These are phyloP conservation scores for Anoplopoma fimbria DNA, from an alignment of 2,113 vertebrate genomes.

Conservation along the genomic window DNA sequence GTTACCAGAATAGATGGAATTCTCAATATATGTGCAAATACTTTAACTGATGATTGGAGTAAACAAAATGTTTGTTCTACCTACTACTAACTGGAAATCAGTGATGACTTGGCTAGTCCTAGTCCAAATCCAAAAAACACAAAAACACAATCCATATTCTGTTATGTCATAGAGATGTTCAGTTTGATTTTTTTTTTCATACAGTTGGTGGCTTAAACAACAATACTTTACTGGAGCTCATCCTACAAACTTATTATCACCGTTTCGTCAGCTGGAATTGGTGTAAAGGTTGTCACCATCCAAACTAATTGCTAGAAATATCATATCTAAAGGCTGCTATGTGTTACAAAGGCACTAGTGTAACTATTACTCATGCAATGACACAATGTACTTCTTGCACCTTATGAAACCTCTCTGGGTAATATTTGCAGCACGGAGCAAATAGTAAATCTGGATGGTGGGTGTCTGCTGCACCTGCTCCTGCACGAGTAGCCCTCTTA, in stretches of 20 bases:
- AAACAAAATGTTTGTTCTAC: not conserved
- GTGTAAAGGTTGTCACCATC: constrained; percentile 8
- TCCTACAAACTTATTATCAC: not conserved
- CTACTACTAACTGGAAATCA: not conserved
- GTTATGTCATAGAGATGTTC: not conserved
- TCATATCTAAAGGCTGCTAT: constrained; percentile 7
- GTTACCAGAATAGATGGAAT: not conserved
- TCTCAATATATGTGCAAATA: not conserved
- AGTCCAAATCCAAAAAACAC: not conserved
- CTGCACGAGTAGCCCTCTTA: constrained; percentile 1
- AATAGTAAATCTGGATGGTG: constrained; percentile 41
- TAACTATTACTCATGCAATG: constrained; percentile 17
- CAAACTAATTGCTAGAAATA: constrained; percentile 12
- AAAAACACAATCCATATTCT: not conserved
- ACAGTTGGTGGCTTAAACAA: not conserved
- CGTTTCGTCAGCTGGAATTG: constrained; percentile 3
- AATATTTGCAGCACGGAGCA: constrained; percentile 32
- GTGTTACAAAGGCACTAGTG: not conserved
- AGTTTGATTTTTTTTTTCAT: too few species aligned
- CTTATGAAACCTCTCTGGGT: constrained; percentile 17
- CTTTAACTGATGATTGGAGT: not conserved
- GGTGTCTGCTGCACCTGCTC: constrained; percentile 47
- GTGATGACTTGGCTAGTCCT: not conserved
- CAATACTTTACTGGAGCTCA: not conserved
- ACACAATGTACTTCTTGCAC: constrained; percentile 3